Evolutionary conservation across 2,888 invertebrate genomes (phyloP).

Genomic region (Sinelater perroti): DNA sequence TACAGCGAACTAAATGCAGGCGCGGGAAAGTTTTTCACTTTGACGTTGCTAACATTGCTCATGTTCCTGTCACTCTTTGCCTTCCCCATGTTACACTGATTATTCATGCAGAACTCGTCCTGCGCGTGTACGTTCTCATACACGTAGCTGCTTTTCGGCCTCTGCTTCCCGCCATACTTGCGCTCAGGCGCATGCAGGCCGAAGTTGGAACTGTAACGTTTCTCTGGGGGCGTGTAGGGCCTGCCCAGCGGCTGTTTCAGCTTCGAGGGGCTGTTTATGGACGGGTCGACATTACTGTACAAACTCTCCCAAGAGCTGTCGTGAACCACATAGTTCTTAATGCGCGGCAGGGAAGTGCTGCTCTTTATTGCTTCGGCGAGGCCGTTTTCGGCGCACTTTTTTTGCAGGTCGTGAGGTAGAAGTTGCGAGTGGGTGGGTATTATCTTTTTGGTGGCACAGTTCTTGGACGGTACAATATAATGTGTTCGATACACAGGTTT

Average conservation of each 20-base stretch:
- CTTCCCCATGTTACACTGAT: slow-evolving; percentile 41
- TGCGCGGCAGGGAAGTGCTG: slow-evolving; percentile 29
- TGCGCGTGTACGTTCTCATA: slow-evolving; percentile 56
- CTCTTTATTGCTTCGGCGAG: slow-evolving; percentile 20
- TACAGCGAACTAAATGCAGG: slow-evolving; percentile 59
- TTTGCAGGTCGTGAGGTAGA: slow-evolving; percentile 22
- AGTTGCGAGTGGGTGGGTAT: slow-evolving; percentile 45
- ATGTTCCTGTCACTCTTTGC: slow-evolving; percentile 46
- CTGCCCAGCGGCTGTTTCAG: slow-evolving; percentile 37
- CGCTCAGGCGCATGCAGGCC: slow-evolving; percentile 43
- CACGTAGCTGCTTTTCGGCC: slow-evolving; percentile 54
- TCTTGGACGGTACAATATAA: slow-evolving; percentile 57
- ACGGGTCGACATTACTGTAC: slow-evolving; percentile 23
- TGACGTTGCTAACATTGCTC: slow-evolving; percentile 50
- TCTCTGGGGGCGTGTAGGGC: slow-evolving; percentile 56
- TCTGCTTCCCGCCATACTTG: slow-evolving; percentile 30
- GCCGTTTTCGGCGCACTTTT: slow-evolving; percentile 15
- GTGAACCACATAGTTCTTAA: slow-evolving; percentile 26
- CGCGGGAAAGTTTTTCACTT: slow-evolving; percentile 56
- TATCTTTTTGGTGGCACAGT: slow-evolving; percentile 56
- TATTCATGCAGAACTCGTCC: slow-evolving; percentile 36
- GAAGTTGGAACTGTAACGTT: slow-evolving; percentile 56
- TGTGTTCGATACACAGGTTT: slow-evolving; percentile 55
- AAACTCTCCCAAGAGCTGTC: slow-evolving; percentile 26
- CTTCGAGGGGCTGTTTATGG: slow-evolving; percentile 23